These are phyloP conservation scores for Phorcus lineatus DNA, from an alignment of 2,888 invertebrate genomes.

Conservation along the genomic window DNA sequence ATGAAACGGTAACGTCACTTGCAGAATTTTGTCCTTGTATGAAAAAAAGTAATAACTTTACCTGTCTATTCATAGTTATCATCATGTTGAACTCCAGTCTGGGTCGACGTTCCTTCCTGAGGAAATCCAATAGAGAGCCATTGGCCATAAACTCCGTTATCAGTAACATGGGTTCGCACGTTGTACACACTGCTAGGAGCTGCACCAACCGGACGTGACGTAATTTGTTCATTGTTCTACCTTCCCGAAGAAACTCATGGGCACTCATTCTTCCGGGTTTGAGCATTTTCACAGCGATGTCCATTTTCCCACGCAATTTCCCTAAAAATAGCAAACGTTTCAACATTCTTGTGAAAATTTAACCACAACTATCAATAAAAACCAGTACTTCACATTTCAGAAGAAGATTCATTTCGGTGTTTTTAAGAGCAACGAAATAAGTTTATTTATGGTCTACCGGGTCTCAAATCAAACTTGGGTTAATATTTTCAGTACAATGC, in stretches of 20 bases:
- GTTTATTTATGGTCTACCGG: too few species aligned
- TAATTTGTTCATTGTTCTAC: conserved; percentile 72
- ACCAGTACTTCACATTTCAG: too few species aligned
- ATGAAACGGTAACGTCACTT: too few species aligned
- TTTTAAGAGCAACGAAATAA: too few species aligned
- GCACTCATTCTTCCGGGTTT: conserved; percentile 95
- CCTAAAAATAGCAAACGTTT: conserved; percentile 67
- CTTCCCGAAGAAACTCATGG: conserved; percentile 94
- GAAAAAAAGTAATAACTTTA: conserved; percentile 51
- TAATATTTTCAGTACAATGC: too few species aligned
- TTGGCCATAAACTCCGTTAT: conserved; percentile 95
- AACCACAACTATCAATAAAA: too few species aligned
- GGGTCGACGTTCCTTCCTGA: conserved; percentile 89
- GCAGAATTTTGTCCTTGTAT: too few species aligned
- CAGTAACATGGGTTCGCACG: conserved; percentile 90
- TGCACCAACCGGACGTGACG: conserved; percentile 85
- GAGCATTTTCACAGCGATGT: conserved; percentile 97
- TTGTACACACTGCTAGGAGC: conserved; percentile 93
- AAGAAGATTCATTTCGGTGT: too few species aligned
- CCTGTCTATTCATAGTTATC: conserved; percentile 96
- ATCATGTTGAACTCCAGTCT: conserved; percentile 85
- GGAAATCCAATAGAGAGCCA: conserved; percentile 93
- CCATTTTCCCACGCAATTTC: conserved; percentile 94
- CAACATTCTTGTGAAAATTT: background rate
- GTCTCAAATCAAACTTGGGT: too few species aligned